phyloP scores from a whole-genome alignment of 2,113 vertebrate genomes.

The Heliornis fulica region DNA sequence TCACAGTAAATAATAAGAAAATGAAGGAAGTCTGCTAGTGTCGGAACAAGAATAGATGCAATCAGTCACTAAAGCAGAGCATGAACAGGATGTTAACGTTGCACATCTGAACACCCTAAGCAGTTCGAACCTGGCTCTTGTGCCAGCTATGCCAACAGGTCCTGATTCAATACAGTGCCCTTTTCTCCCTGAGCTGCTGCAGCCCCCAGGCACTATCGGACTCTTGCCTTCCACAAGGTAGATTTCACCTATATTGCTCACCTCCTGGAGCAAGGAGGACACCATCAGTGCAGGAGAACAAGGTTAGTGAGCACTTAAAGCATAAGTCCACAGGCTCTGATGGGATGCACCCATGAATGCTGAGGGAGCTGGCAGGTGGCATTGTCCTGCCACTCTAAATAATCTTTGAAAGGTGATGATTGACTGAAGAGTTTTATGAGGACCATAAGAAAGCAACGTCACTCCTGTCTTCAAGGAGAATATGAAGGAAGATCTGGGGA shows the following conservation, averaged over 20 bases:
- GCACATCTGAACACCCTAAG: not conserved
- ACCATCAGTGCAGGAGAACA: not conserved
- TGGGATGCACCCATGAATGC: not conserved
- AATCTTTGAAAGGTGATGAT: not conserved
- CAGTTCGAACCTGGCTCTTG: not conserved
- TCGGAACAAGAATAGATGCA: not conserved
- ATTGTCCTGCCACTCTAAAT: not conserved
- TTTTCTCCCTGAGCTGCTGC: not conserved
- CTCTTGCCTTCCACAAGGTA: not conserved
- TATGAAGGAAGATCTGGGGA: not conserved
- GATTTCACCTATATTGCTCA: not conserved
- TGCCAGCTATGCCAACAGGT: not conserved
- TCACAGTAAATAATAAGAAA: not conserved
- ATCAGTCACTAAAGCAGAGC: not conserved
- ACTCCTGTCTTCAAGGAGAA: not conserved
- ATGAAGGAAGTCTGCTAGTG: not conserved
- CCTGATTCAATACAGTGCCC: not conserved
- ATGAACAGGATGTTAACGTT: not conserved
- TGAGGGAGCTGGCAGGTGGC: not conserved
- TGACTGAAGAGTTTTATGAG: not conserved
- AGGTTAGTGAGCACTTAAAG: not conserved
- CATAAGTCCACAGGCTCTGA: rapidly evolving
- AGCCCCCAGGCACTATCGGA: too few relatives aligned
- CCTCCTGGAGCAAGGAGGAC: not conserved
- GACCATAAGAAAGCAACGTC: not conserved